Conservation (phyloP, 2,797 vertebrate species). For the Acipenser oxyrinchus region DNA sequence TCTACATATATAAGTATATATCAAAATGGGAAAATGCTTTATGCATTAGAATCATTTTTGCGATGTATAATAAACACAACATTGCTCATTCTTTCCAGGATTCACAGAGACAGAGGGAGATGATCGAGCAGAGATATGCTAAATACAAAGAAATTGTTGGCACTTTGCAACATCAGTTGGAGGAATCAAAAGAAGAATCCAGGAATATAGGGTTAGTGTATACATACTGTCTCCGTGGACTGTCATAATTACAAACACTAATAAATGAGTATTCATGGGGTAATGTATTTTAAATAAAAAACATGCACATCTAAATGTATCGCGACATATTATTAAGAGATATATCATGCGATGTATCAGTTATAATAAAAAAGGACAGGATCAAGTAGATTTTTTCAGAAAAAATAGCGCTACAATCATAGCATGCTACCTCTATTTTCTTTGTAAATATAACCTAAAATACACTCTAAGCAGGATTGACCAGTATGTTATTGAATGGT, state of each 20-base stretch:
- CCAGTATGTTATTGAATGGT: neutral
- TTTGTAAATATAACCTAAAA: neutral
- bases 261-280: too few species aligned
- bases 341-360: too few species aligned
- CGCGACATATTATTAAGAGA: too few species aligned
- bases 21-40: neutral
- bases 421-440: neutral
- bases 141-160: slow-evolving; percentile 73
- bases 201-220: slow-evolving; percentile 59
- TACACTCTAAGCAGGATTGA: neutral
- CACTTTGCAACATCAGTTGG: slow-evolving; percentile 68
- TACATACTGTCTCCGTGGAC: slow-evolving; percentile 2
- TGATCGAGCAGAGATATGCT: slow-evolving; percentile 63
- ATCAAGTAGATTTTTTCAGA: too few species aligned
- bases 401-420: too few species aligned
- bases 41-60: neutral
- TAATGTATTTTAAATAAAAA: too few species aligned
- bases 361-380: too few species aligned
- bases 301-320: too few species aligned
- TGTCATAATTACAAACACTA: too few species aligned
- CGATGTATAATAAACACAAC: neutral
- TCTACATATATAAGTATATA: neutral
- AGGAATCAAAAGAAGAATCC: slow-evolving; percentile 66
- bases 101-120: slow-evolving; percentile 57
- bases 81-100: slow-evolving; percentile 53